Evolutionary conservation across 1,140 invertebrate species (phyloP).

Genomic region (Eupristina koningsbergeri): DNA sequence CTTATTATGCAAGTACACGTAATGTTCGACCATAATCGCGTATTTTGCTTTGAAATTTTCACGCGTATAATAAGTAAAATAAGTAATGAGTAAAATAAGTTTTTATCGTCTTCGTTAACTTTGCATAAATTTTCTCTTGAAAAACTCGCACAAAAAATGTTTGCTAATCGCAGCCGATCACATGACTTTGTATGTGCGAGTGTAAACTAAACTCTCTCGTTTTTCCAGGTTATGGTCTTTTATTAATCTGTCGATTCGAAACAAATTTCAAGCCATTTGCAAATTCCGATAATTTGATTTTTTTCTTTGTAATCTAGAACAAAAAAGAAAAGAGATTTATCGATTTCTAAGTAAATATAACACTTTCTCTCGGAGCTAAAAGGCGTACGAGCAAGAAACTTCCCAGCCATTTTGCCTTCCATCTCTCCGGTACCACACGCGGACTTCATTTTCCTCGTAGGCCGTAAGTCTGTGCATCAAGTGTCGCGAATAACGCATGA

Average conservation of each 20-base stretch:
- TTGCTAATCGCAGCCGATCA: neutral
- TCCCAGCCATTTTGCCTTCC: neutral
- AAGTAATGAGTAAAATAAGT: neutral
- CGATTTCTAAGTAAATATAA: slow-evolving; percentile 16
- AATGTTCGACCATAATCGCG: too few species aligned
- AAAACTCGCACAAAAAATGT: neutral
- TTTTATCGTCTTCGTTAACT: neutral
- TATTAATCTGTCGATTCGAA: neutral
- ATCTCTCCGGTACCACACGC: neutral
- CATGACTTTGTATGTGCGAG: too few species aligned
- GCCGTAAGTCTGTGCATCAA: neutral
- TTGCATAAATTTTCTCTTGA: neutral
- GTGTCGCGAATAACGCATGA: neutral
- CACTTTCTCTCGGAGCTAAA: slow-evolving; percentile 21
- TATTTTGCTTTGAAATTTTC: neutral
- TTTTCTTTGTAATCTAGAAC: neutral
- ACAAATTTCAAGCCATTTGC: neutral
- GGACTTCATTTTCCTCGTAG: slow-evolving; percentile 6
- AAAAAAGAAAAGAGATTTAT: slow-evolving; percentile 12
- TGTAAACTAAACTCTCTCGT: neutral
- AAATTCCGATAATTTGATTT: neutral
- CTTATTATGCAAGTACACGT: too few species aligned
- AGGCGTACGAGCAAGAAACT: neutral
- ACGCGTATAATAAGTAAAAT: too few species aligned
- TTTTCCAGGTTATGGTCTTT: neutral